Percentiles rank a stretch among this genome's conserved stretches.
These are phyloP conservation scores for Choloepus didactylus DNA, from an alignment of 2,797 vertebrate species.

Conservation along the genomic window DNA sequence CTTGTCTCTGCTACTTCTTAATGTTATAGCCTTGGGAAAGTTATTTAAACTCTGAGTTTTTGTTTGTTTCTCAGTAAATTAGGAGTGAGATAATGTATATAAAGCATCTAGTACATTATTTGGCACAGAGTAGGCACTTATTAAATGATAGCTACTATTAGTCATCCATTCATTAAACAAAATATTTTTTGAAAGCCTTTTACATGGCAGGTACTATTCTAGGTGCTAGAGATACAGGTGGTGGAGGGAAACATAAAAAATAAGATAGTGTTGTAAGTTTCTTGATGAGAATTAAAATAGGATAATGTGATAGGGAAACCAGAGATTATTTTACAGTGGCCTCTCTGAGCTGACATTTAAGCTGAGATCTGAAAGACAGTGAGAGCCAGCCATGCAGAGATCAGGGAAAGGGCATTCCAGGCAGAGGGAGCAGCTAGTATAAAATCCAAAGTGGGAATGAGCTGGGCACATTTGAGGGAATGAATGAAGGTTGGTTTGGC, in stretches of 20 bases:
- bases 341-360: conserved; percentile 46
- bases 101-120: neutral
- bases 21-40: neutral
- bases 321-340: neutral
- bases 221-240: neutral
- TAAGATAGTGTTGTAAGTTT: neutral
- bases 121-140: neutral
- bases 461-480: neutral
- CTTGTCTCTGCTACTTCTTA: neutral
- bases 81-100: neutral
- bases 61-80: conserved; percentile 26
- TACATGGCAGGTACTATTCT: neutral
- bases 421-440: neutral
- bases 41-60: conserved; percentile 17
- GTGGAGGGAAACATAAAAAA: neutral
- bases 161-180: neutral
- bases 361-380: neutral
- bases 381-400: neutral
- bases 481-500: neutral
- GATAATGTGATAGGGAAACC: conserved; percentile 18
- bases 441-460: neutral
- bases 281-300: conserved; percentile 25
- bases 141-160: conserved; percentile 46
- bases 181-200: neutral
- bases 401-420: neutral